Conservation (phyloP, 2,888 invertebrate genomes). For the Amblyteles armatorius region DNA sequence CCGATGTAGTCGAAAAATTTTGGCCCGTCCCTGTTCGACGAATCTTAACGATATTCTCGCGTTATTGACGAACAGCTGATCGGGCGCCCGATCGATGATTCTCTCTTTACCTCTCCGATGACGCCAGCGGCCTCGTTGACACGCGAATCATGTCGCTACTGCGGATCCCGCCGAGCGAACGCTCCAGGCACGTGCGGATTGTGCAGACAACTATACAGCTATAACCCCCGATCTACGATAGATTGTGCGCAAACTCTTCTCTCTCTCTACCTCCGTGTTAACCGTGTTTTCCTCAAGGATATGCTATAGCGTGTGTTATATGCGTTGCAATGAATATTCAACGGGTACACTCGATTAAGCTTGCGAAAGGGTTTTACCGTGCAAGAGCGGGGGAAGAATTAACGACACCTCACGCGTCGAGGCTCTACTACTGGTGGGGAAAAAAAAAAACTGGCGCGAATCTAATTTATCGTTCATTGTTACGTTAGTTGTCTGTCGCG, state of each 20-base stretch:
- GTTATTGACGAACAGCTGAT: background rate
- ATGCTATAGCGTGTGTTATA: slow-evolving; percentile 3
- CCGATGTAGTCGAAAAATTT: background rate
- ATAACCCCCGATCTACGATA: slow-evolving; percentile 22
- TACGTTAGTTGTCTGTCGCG: background rate
- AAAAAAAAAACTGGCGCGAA: too few relatives aligned
- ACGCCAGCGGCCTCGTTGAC: slow-evolving; percentile 42
- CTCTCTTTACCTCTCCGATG: background rate
- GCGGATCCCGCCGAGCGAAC: slow-evolving; percentile 27
- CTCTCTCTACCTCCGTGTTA: slow-evolving; percentile 13
- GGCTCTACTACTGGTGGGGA: background rate
- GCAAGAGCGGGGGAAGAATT: background rate
- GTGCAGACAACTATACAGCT: background rate
- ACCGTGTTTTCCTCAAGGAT: slow-evolving; percentile 12
- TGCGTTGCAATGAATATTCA: slow-evolving; percentile 30
- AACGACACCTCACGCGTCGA: slow-evolving; percentile 12
- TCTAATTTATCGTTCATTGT: background rate
- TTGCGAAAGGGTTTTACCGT: slow-evolving; percentile 5
- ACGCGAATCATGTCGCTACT: slow-evolving; percentile 48
- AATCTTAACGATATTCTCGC: background rate
- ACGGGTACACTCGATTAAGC: slow-evolving; percentile 32
- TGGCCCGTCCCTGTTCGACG: background rate
- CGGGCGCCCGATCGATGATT: background rate
- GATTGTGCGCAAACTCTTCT: slow-evolving; percentile 42
- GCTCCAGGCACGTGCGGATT: slow-evolving; percentile 36